Evolutionary conservation across 2,888 invertebrate genomes (phyloP).

Genomic region (Orthosia gothica): DNA sequence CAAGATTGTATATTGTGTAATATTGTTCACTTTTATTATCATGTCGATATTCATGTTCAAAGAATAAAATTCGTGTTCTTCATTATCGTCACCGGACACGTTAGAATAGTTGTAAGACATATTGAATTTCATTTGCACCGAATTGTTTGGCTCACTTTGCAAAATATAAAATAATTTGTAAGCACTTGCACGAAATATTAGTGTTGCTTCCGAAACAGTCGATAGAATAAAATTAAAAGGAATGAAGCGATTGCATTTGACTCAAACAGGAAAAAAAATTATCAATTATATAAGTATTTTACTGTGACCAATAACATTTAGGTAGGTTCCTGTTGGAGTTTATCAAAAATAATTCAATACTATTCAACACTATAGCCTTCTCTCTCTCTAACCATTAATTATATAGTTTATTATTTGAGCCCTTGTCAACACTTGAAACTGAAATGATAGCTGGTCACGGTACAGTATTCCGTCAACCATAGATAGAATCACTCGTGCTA

Average conservation of each 20-base stretch:
- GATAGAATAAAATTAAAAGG: background rate
- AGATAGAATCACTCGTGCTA: too few relatives aligned
- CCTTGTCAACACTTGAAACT: too few relatives aligned
- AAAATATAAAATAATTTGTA: background rate
- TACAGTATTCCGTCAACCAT: too few relatives aligned
- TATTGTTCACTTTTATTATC: background rate
- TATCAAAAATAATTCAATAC: too few relatives aligned
- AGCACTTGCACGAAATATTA: background rate
- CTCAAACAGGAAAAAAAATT: background rate
- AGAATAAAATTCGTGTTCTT: background rate
- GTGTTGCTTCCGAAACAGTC: background rate
- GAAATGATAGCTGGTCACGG: too few relatives aligned
- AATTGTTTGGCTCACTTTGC: background rate
- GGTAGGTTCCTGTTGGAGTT: background rate
- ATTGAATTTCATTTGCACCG: background rate
- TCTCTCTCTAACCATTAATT: too few relatives aligned
- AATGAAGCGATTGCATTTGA: background rate
- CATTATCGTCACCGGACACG: background rate
- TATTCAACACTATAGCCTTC: too few relatives aligned
- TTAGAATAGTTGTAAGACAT: conserved; percentile 1
- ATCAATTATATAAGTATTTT: too few relatives aligned
- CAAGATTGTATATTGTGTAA: background rate
- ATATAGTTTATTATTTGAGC: too few relatives aligned
- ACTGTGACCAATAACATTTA: background rate
- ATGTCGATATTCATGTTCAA: background rate